Percentiles rank a stretch among this genome's conserved stretches.
Evolutionary conservation across 2,888 invertebrate species (phyloP).

Genomic region (Campaea margaritaria): DNA sequence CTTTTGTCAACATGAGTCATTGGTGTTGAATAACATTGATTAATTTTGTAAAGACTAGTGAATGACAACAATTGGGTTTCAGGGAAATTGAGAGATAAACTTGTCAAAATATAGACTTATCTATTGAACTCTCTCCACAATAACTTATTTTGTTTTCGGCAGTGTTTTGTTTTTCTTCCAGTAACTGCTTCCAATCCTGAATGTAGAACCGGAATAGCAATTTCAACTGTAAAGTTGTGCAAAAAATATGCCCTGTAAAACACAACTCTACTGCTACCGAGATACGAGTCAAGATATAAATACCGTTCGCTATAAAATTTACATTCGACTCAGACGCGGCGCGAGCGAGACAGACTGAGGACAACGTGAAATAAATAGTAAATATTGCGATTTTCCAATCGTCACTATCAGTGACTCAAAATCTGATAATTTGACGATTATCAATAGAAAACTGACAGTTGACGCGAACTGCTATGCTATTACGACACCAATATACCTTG

Average conservation of each 20-base stretch:
- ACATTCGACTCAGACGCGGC: conserved; percentile 42
- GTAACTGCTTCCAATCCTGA: neutral
- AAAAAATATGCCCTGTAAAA: conserved; percentile 24
- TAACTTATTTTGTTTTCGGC: too few relatives aligned
- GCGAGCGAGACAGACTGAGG: conserved; percentile 73
- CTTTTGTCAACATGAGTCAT: conserved; percentile 2
- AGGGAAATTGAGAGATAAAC: too few relatives aligned
- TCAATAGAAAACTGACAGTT: conserved; percentile 4
- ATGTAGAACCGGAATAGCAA: conserved; percentile 1
- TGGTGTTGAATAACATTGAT: neutral
- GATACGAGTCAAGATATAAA: conserved; percentile 61
- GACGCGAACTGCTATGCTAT: neutral
- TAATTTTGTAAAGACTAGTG: neutral
- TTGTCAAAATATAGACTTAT: too few relatives aligned
- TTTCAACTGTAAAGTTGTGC: conserved; percentile 9
- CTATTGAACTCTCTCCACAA: too few relatives aligned
- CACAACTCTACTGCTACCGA: conserved; percentile 51
- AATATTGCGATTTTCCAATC: conserved; percentile 49
- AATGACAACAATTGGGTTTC: neutral
- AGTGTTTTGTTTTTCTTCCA: neutral
- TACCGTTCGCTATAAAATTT: conserved; percentile 48
- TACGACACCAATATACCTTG: neutral
- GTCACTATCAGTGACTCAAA: conserved; percentile 31
- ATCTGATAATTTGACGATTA: conserved; percentile 11
- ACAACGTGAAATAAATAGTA: conserved; percentile 75